phyloP scores from a whole-genome alignment of 2,113 vertebrate species.

The Leucosticte australis region DNA sequence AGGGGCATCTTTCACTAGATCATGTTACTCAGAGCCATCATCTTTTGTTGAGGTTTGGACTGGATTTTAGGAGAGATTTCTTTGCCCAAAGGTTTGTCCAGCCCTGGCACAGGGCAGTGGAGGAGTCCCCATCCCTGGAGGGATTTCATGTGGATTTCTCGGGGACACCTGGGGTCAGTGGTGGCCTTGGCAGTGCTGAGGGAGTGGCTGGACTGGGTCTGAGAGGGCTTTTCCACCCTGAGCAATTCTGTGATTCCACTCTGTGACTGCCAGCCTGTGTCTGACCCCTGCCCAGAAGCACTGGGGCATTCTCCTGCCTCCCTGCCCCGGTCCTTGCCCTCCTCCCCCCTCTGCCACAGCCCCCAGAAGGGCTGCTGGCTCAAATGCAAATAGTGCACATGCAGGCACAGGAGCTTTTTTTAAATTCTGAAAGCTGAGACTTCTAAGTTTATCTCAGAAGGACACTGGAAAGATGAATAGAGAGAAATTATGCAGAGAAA shows the following conservation, averaged over 20 bases:
- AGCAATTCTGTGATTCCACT: not conserved
- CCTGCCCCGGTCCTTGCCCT: not conserved
- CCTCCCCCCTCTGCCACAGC: not conserved
- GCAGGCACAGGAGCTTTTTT: conserved; percentile 49
- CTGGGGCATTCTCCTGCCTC: not conserved
- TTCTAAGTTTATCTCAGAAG: conserved; percentile 71
- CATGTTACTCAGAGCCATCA: not conserved
- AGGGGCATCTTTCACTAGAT: not conserved
- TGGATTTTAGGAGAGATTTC: not conserved
- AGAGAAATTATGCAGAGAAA: conserved; percentile 68
- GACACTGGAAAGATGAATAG: conserved; percentile 68
- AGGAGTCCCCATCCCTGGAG: not conserved
- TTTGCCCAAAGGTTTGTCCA: not conserved
- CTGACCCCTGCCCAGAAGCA: accelerated
- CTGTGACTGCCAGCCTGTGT: not conserved
- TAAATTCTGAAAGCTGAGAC: conserved; percentile 58
- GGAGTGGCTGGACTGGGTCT: not conserved
- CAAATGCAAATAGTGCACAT: conserved; percentile 51
- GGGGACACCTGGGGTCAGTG: not conserved
- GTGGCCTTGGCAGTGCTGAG: not conserved
- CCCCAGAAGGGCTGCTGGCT: not conserved
- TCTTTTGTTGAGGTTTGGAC: not conserved
- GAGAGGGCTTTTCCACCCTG: not conserved
- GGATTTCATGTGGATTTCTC: not conserved
- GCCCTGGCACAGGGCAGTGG: not conserved